Evolutionary conservation across 2,888 invertebrate genomes (phyloP).

Genomic region (Trissolcus brochymenae): DNA sequence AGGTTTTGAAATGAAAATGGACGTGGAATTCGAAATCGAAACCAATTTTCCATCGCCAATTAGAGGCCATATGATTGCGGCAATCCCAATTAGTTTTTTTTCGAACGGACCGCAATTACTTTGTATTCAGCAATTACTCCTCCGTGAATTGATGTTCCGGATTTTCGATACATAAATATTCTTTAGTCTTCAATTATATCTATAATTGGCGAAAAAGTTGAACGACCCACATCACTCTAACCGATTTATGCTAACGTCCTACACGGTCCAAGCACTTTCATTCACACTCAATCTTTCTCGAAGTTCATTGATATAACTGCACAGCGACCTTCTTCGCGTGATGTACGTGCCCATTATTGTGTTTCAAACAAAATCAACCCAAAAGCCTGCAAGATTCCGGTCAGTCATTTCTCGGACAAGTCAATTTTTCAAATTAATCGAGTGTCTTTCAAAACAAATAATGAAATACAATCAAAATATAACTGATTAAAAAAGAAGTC

Average conservation of each 20-base stretch:
- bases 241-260: conserved; percentile 51
- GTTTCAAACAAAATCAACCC: conserved; percentile 13
- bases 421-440: no score
- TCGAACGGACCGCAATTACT: no score
- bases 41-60: not conserved
- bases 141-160: conserved; percentile 15
- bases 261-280: conserved; percentile 53
- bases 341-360: conserved; percentile 15
- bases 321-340: conserved; percentile 44
- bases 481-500: no score
- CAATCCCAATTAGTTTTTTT: no score
- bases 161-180: conserved; percentile 33
- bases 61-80: no score
- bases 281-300: conserved; percentile 51
- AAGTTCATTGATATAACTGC: conserved; percentile 56
- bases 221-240: conserved; percentile 52
- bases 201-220: conserved; percentile 50
- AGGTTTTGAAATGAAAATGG: no score
- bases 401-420: not conserved
- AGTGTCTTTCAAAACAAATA: no score
- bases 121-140: no score
- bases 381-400: no score
- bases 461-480: no score
- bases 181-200: conserved; percentile 20
- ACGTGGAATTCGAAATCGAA: conserved; percentile 1